Conservation (phyloP, 1,140 invertebrate genomes). For the Palaemon carinicauda region DNA sequence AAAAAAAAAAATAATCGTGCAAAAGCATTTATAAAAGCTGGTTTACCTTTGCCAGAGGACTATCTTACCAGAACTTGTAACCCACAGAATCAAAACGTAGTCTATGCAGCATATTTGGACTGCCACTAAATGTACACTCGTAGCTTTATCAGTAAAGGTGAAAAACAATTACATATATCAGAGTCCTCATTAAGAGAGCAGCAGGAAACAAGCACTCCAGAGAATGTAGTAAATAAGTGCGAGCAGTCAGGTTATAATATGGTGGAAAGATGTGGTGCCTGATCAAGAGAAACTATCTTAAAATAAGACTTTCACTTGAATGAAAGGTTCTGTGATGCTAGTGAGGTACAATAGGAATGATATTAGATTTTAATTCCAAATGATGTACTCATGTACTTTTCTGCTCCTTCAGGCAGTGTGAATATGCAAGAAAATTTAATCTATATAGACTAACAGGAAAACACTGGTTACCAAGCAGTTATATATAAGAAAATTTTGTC, state of each 20-base stretch:
- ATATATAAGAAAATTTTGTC: neutral
- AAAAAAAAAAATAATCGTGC: neutral
- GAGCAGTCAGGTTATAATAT: neutral
- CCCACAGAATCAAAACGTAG: neutral
- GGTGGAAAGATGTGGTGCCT: neutral
- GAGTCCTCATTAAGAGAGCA: neutral
- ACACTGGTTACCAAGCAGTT: neutral
- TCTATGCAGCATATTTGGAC: neutral
- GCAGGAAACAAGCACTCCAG: neutral
- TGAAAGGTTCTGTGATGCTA: neutral
- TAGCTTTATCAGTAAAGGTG: neutral
- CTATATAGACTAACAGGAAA: neutral
- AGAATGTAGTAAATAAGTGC: neutral
- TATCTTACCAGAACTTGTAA: neutral
- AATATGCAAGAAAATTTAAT: neutral
- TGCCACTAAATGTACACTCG: neutral
- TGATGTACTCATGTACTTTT: neutral
- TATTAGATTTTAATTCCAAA: neutral
- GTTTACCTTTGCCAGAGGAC: neutral
- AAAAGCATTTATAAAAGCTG: neutral
- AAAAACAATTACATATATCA: neutral
- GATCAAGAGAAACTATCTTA: neutral
- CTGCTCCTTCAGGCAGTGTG: neutral
- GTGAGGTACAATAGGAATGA: neutral
- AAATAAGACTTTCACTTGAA: neutral